These are phyloP conservation scores for Macroramphosus scolopax DNA, from an alignment of 2,797 vertebrate genomes.

Conservation along the genomic window DNA sequence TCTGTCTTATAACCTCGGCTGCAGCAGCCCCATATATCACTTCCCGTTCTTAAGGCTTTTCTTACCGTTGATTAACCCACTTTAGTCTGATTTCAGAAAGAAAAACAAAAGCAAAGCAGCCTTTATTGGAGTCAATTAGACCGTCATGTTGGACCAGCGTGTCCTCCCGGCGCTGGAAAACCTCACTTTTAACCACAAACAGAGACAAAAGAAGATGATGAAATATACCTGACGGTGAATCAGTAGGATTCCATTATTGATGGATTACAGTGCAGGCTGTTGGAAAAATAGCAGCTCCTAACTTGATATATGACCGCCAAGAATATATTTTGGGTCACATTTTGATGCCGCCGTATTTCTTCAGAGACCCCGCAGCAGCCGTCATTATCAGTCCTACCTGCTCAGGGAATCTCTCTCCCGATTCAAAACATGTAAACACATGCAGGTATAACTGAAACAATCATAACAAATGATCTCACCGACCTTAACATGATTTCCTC, in stretches of 20 bases:
- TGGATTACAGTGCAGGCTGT: slow-evolving; percentile 61
- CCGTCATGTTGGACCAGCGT: slow-evolving; percentile 75
- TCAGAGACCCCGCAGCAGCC: slow-evolving; percentile 48
- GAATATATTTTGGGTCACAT: slow-evolving; percentile 74
- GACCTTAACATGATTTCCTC: slow-evolving; percentile 59
- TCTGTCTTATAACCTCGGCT: slow-evolving; percentile 52
- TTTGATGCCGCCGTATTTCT: slow-evolving; percentile 50
- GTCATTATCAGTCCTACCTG: slow-evolving; percentile 68
- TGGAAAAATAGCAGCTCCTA: slow-evolving; percentile 44
- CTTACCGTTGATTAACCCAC: slow-evolving; percentile 58
- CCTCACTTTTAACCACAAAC: slow-evolving; percentile 72
- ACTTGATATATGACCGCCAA: slow-evolving; percentile 65
- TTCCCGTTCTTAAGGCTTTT: slow-evolving; percentile 57
- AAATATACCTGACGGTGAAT: slow-evolving; percentile 63
- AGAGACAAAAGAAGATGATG: slow-evolving; percentile 56
- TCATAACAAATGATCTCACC: slow-evolving; percentile 64
- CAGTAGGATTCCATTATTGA: slow-evolving; percentile 63
- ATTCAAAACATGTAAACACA: slow-evolving; percentile 50
- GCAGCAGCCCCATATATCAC: slow-evolving; percentile 42
- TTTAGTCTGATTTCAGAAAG: slow-evolving; percentile 57
- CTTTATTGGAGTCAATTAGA: slow-evolving; percentile 67
- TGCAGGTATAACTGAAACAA: slow-evolving; percentile 59
- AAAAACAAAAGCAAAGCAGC: slow-evolving; percentile 68
- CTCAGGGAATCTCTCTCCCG: slow-evolving; percentile 31
- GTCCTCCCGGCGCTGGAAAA: slow-evolving; percentile 62